Evolutionary conservation across 2,113 vertebrate genomes (phyloP).

Genomic region (Muntiacus muntjak): DNA sequence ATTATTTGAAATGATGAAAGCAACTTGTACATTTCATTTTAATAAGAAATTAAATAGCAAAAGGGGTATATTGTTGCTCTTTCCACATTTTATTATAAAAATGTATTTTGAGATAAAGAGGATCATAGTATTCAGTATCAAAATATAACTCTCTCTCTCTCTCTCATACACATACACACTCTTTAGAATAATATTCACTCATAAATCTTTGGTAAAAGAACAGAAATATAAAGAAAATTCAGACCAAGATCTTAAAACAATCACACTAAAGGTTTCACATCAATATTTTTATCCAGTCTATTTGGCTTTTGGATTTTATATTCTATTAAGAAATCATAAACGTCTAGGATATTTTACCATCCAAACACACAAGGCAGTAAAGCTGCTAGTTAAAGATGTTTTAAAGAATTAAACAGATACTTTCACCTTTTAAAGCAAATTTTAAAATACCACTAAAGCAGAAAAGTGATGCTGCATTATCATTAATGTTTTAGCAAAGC

Average conservation of each 20-base stretch:
- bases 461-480: background rate
- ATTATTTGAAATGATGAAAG: background rate
- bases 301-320: background rate
- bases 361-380: background rate
- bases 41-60: background rate
- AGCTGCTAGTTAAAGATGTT: constrained; percentile 17
- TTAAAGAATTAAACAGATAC: constrained; percentile 4
- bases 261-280: background rate
- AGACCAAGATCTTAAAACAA: background rate
- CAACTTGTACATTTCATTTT: background rate
- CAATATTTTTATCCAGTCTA: constrained; percentile 20
- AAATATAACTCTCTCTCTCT: background rate
- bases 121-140: background rate
- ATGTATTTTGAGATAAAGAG: constrained; percentile 13
- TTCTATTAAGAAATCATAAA: constrained; percentile 35
- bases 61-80: background rate
- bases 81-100: background rate
- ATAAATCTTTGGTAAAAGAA: background rate
- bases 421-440: constrained; percentile 21
- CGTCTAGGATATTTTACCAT: background rate
- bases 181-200: background rate
- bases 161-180: background rate
- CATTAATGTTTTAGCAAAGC: constrained; percentile 43
- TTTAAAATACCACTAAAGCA: background rate
- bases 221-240: constrained; percentile 2